Evolutionary conservation across 2,113 vertebrate species (phyloP).

Genomic region (Girardinichthys multiradiatus): DNA sequence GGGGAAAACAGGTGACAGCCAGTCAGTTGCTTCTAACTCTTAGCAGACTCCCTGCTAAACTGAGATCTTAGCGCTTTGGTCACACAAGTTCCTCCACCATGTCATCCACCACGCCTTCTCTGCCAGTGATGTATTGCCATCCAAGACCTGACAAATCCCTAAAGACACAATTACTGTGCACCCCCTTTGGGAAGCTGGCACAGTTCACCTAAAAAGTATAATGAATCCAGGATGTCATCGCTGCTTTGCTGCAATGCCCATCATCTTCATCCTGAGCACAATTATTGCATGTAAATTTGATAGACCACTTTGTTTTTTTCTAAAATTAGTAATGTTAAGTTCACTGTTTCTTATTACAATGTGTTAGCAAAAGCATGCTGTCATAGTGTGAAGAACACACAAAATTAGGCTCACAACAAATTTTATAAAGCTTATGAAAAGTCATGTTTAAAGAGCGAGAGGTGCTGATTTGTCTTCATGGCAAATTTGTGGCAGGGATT

Average conservation of each 20-base stretch:
- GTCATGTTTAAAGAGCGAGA: slow-evolving; percentile 7
- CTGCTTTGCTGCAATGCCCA: slow-evolving; percentile 51
- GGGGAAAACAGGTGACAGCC: slow-evolving; percentile 33
- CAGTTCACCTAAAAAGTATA: slow-evolving; percentile 70
- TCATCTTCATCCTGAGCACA: slow-evolving; percentile 52
- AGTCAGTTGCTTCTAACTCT: slow-evolving; percentile 23
- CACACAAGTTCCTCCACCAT: slow-evolving; percentile 55
- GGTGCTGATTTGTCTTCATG: not conserved
- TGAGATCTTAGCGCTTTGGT: slow-evolving; percentile 30
- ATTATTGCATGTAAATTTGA: slow-evolving; percentile 59
- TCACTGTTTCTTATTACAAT: not conserved
- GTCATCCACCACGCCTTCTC: slow-evolving; percentile 56
- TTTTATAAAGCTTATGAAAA: slow-evolving; percentile 4
- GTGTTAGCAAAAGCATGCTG: not conserved
- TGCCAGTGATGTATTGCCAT: slow-evolving; percentile 74
- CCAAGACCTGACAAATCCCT: slow-evolving; percentile 79
- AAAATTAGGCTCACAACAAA: slow-evolving; percentile 10
- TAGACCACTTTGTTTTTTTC: slow-evolving; percentile 37
- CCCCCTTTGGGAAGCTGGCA: slow-evolving; percentile 63
- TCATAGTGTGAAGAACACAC: slow-evolving; percentile 5
- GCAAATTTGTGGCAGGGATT: not conserved
- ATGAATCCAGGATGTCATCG: slow-evolving; percentile 70
- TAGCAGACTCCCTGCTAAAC: slow-evolving; percentile 11
- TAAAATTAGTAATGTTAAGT: slow-evolving; percentile 35
- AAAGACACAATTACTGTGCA: slow-evolving; percentile 79